Percentiles rank a stretch among this genome's conserved stretches.
These are phyloP conservation scores for Xenentodon cancila DNA, from an alignment of 2,797 vertebrate species.

Conservation along the genomic window DNA sequence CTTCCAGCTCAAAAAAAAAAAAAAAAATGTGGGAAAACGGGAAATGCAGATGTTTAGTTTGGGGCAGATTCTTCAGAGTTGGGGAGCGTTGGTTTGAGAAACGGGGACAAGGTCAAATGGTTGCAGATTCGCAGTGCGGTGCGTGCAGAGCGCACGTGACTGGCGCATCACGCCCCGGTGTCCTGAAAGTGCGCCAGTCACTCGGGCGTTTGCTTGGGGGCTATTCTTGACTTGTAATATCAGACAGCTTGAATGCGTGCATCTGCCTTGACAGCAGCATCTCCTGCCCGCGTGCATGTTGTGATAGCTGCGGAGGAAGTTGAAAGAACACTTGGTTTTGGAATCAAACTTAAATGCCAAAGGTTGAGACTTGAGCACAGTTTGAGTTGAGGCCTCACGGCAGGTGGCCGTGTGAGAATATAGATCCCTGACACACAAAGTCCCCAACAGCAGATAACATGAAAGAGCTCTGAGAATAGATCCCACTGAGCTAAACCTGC, in stretches of 20 bases:
- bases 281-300: slow-evolving; percentile 45
- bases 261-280: not conserved
- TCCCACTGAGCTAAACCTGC: slow-evolving; percentile 46
- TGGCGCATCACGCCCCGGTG: slow-evolving; percentile 2
- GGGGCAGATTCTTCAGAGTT: not conserved
- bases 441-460: slow-evolving; percentile 45
- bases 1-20: not conserved
- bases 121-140: slow-evolving; percentile 39
- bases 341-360: slow-evolving; percentile 25
- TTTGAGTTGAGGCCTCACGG: slow-evolving; percentile 48
- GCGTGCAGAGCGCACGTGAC: slow-evolving; percentile 12
- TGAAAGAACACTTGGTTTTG: slow-evolving; percentile 41
- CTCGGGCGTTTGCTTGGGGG: not conserved
- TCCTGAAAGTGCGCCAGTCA: not conserved
- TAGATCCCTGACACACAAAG: slow-evolving; percentile 26
- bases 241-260: not conserved
- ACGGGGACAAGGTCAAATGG: slow-evolving; percentile 55
- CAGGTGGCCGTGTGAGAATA: slow-evolving; percentile 63
- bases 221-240: slow-evolving; percentile 9
- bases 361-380: slow-evolving; percentile 41
- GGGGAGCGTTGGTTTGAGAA: slow-evolving; percentile 1
- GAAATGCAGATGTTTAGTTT: slow-evolving; percentile 11
- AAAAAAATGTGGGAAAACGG: too few relatives aligned
- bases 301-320: slow-evolving; percentile 68
- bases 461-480: slow-evolving; percentile 68